Base-by-base conservation (phyloP, 2,797 vertebrate species). In the Staurois parvus region DNA sequence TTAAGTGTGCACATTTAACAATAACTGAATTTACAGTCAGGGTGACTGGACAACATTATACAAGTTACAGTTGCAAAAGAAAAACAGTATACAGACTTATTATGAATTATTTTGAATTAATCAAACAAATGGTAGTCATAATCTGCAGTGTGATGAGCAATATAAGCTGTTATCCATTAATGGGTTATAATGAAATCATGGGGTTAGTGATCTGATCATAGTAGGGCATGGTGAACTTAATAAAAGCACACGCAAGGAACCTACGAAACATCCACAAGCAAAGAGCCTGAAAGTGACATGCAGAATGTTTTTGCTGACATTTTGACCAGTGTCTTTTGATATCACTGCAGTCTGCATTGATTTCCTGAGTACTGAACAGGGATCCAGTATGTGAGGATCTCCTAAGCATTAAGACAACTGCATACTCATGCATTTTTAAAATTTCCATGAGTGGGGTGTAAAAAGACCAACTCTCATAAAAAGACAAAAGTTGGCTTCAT, bases 301-400 rank as follows among this genome's bases (percentile, higher is more conserved):
- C 85, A 79, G 75, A 29, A 81, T 72, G 75, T 56, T 62, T n/a
- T 48, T 15, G 30, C 13, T 59, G 72, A 69, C 75, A 87, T 59
- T 74, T 29, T 84, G 42, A 79, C 56, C 56, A 74, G 34, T 59
- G 73, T 76, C 72, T 26, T 79, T 75, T 72, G 21, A 66, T 52
- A 75, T 29, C 56, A 40, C 17, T 83, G 79, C 68, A 78, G 68
- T 78, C 67, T 82, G 37, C 66, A 85, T 79, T 73, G 59, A 73
- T 76, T 86, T 83, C 85, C 85, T 87, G 85, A 87, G 85, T 79
- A 59, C 68, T 68, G 81, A 17, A 59, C 30, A 83, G 80, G 76
- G 69, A 79, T 79, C 75, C 69, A 13, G 19, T n/a, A 59, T 73
- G 64, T 56, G 42, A 66, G 37, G 81, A 87, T 87, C 67, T 10